A percentile compares a stretch with the other conserved stretches of the same genome.
Evolutionary conservation across 2,797 vertebrate genomes (phyloP).

Genomic region (Nasua narica): DNA sequence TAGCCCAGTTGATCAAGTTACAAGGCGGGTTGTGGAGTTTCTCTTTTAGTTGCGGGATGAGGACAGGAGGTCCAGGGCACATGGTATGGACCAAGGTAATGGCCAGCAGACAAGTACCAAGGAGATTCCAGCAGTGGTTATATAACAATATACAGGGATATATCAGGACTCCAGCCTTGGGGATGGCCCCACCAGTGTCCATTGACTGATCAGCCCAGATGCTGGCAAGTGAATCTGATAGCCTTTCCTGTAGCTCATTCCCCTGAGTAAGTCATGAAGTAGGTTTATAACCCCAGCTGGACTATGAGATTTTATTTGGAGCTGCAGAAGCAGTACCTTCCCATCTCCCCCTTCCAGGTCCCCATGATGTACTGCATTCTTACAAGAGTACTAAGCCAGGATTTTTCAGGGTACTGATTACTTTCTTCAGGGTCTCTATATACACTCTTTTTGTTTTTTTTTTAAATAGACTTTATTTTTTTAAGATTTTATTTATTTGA

Average conservation of each 20-base stretch:
- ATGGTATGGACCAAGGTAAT: background rate
- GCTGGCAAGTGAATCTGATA: background rate
- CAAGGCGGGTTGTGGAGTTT: background rate
- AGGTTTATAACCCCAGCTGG: background rate
- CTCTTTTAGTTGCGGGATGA: background rate
- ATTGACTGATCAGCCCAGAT: background rate
- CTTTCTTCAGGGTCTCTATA: background rate
- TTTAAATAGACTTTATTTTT: background rate
- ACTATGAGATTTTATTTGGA: background rate
- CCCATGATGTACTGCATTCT: background rate
- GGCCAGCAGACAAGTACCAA: background rate
- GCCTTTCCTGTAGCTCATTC: background rate
- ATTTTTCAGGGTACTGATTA: background rate
- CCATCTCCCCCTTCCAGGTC: too few species aligned
- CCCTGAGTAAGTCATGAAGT: background rate
- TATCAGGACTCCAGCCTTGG: background rate
- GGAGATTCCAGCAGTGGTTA: background rate
- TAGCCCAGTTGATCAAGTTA: background rate
- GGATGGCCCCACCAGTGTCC: background rate
- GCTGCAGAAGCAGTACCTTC: background rate
- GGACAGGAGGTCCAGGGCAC: background rate
- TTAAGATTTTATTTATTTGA: too few species aligned
- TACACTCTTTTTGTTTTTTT: background rate
- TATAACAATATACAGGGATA: background rate
- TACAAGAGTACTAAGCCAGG: background rate